Evolutionary conservation across 2,888 invertebrate genomes (phyloP), one percentile per base, ranked within the genome.

Genomic region (Polydrusus cervinus): DNA sequence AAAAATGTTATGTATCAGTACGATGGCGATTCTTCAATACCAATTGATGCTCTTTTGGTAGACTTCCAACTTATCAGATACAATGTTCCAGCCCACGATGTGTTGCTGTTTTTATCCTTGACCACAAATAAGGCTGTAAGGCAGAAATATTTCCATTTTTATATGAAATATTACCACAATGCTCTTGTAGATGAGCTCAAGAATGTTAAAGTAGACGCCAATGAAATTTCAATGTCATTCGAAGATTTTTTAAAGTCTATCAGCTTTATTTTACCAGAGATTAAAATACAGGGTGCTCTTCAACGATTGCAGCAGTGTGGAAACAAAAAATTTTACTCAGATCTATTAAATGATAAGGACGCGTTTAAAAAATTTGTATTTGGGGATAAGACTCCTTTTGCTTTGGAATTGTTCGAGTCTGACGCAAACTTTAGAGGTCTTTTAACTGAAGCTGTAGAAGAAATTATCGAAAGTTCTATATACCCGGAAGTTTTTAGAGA

Each of bases 401-500:
- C 69, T n/a, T 18, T 78, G 47, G 65, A 78, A 18, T 38, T 78
- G 18, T 78, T 74, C 49, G 71, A 74, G 10, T 71, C 55, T 20
- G 76, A 78, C 57, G 20, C 16, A 10, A 74, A 77, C 25, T 77
- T 74, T 49, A 67, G 68, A 64, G 57, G 34, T 13, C 60, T 74
- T 7, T 51, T 78, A 43, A 76, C 67, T n/a, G 75, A 78, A 60
- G 71, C 74, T 18, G 57, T 76, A 11, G 71, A 74, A 18, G 78
- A 78, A 65, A 47, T 75, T 30, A 72, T 74, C 25, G 78, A 76
- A 69, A 55, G 43, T 11, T 47, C 71, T 14, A 38, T 68, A 13
- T 68, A 71, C 66, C 77, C 78, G 0, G 70, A 72, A n/a, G 60
- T 82, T 25, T 74, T 78, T 18, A 34, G 77, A 18, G 81, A 82